Conservation (phyloP, 2,888 invertebrate species). For the Saturnia japonica region DNA sequence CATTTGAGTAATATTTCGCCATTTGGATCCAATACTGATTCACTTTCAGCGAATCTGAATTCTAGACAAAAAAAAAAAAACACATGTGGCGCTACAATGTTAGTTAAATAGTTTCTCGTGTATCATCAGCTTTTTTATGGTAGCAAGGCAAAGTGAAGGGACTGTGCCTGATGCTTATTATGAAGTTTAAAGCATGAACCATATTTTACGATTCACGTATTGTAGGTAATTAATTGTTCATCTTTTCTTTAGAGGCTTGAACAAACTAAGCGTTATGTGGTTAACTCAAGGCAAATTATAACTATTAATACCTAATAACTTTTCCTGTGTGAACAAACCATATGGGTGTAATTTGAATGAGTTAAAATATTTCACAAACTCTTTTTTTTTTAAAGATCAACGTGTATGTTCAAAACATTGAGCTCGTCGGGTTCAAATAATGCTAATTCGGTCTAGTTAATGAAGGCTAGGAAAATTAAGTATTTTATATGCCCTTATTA, state of each 20-base stretch:
- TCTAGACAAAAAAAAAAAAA: conserved; percentile 39
- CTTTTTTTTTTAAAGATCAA: neutral
- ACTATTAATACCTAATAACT: neutral
- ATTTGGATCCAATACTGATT: conserved; percentile 68
- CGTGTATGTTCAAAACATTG: neutral
- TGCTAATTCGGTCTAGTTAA: too few relatives aligned
- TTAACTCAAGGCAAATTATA: too few relatives aligned
- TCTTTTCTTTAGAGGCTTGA: neutral
- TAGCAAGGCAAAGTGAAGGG: too few relatives aligned
- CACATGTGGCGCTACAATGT: neutral
- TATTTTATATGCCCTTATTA: too few relatives aligned
- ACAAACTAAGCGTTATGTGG: neutral
- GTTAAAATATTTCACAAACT: neutral
- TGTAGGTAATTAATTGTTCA: neutral
- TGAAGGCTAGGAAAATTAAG: too few relatives aligned
- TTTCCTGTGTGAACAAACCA: neutral
- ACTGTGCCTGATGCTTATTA: too few relatives aligned
- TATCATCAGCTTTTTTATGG: neutral
- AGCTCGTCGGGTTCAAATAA: neutral
- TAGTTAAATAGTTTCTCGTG: neutral
- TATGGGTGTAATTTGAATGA: neutral
- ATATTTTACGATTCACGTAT: neutral
- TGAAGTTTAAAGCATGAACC: neutral
- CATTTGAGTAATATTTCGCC: conserved; percentile 68
- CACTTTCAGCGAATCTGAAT: conserved; percentile 58